phyloP scores from a whole-genome alignment of 2,888 invertebrate genomes.

The Eupithecia insigniata region DNA sequence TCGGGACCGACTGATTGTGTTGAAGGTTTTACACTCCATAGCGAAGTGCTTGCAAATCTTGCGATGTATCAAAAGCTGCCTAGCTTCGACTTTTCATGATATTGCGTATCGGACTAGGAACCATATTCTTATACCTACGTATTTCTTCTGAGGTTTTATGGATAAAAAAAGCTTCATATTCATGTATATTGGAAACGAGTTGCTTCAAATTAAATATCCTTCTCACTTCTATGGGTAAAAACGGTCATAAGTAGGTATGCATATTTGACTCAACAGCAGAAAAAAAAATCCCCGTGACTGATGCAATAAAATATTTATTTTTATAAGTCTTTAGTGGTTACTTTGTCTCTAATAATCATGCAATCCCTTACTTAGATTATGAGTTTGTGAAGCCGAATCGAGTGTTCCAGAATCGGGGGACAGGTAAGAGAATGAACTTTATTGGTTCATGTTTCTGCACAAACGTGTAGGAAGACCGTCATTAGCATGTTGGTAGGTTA shows the following conservation, averaged over 20 bases:
- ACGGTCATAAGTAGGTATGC: no score
- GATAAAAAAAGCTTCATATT: no score
- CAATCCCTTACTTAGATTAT: not conserved
- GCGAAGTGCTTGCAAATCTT: no score
- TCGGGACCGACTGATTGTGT: conserved; percentile 1
- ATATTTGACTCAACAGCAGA: no score
- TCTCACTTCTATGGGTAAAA: no score
- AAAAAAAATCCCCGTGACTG: no score
- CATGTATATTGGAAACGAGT: no score
- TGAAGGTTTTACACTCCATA: not conserved
- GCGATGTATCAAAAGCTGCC: not conserved
- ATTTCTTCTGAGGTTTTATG: no score
- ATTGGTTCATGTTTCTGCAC: conserved; percentile 10
- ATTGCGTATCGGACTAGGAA: not conserved
- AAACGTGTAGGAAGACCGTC: not conserved
- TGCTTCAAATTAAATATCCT: no score
- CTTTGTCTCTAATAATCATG: not conserved
- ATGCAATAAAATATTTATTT: no score
- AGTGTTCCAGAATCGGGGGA: conserved; percentile 6
- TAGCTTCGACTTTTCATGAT: not conserved
- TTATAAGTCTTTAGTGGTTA: not conserved
- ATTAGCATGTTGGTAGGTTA: conserved; percentile 2
- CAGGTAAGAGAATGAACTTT: conserved; percentile 27
- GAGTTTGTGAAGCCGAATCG: not conserved
- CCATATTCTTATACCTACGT: no score